phyloP scores from a whole-genome alignment of 2,888 invertebrate species.

The Biston stratarius region DNA sequence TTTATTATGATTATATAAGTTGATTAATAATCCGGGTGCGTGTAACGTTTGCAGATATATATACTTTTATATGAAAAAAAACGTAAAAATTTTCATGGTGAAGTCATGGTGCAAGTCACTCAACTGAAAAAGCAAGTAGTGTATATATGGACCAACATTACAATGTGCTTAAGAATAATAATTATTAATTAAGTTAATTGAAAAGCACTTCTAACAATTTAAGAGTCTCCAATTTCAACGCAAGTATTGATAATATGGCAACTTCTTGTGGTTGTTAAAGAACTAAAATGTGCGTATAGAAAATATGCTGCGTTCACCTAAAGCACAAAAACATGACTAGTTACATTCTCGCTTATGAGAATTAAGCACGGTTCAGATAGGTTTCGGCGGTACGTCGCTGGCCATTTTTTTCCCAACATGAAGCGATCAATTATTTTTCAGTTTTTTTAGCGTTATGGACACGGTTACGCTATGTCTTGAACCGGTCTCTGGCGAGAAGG shows the following conservation, averaged over 20 bases:
- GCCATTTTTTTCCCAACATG: slow-evolving; percentile 44
- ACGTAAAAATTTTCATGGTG: too few species aligned
- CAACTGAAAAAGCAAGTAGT: too few species aligned
- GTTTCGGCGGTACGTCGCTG: slow-evolving; percentile 25
- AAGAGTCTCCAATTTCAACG: not conserved
- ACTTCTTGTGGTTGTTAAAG: slow-evolving; percentile 1
- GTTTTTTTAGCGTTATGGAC: slow-evolving; percentile 54
- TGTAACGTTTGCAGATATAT: too few species aligned
- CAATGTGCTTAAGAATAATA: too few species aligned
- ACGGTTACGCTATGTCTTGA: slow-evolving; percentile 53
- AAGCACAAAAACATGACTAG: slow-evolving; percentile 40
- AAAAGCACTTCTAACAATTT: not conserved
- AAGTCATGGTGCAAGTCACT: too few species aligned
- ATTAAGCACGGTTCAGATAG: slow-evolving; percentile 46
- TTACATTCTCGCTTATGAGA: slow-evolving; percentile 35
- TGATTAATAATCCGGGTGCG: too few species aligned
- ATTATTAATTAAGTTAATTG: too few species aligned
- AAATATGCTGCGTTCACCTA: slow-evolving; percentile 14
- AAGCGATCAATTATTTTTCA: slow-evolving; percentile 48
- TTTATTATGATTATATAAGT: too few species aligned
- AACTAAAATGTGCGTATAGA: slow-evolving; percentile 9
- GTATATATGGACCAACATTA: too few species aligned
- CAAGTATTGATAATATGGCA: too few species aligned
- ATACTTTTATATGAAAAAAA: too few species aligned
- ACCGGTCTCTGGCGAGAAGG: slow-evolving; percentile 66